Conservation (phyloP, 2,888 invertebrate species). For the Branchinecta sandiegonensis region DNA sequence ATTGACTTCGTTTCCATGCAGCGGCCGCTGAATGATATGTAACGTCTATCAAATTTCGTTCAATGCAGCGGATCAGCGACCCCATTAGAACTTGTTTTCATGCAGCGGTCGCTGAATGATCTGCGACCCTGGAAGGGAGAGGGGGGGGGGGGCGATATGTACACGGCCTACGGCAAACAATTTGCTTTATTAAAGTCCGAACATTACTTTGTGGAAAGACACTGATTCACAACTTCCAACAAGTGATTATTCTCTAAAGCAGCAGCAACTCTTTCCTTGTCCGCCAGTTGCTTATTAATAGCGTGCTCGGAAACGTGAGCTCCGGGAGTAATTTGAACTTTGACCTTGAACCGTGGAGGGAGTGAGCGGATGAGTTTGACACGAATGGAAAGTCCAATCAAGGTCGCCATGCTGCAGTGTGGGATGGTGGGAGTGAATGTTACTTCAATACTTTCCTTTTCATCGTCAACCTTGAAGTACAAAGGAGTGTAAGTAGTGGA, state of each 20-base stretch:
- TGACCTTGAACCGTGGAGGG: conserved; percentile 69
- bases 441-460: conserved; percentile 52
- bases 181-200: too few species aligned
- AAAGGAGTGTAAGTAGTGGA: background rate
- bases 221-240: conserved; percentile 85
- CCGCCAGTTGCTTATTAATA: conserved; percentile 92
- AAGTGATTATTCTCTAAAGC: conserved; percentile 86
- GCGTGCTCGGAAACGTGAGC: conserved; percentile 80
- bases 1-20: too few species aligned
- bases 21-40: too few species aligned
- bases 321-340: conserved; percentile 76
- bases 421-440: conserved; percentile 95
- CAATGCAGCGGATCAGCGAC: too few species aligned
- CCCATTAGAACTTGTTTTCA: too few species aligned
- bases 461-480: conserved; percentile 48
- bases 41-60: too few species aligned
- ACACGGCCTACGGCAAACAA: too few species aligned
- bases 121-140: too few species aligned
- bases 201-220: conserved; percentile 33
- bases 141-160: too few species aligned
- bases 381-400: conserved; percentile 79
- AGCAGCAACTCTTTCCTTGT: conserved; percentile 94
- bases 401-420: conserved; percentile 95
- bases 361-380: conserved; percentile 75
- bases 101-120: too few species aligned